Evolutionary conservation across 2,888 invertebrate species (phyloP), one percentile per base, ranked within the genome.

Genomic region (Escarpia spicata): DNA sequence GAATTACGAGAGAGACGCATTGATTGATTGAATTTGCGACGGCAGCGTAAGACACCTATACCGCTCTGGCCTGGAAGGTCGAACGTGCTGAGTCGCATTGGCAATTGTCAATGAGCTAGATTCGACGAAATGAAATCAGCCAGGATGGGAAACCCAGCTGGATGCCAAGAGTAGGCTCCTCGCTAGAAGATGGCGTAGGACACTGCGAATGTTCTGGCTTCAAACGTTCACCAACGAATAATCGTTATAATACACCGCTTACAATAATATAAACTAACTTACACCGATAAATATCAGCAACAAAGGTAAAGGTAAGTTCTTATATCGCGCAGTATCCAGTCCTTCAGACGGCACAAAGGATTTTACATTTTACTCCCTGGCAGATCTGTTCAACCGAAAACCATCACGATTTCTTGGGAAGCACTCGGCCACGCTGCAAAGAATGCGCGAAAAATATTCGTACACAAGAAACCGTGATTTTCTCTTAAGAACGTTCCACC

Each of bases 21-120:
- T 75, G 75, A 75, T 75, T 75, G 75, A 75, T 75, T 75, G 75
- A 75, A 75, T 75, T 75, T 75, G 75, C 75, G 75, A 15, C 75
- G 75, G 26, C 26, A 19, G 75, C 26, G 75, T n/a, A 75, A 75
- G 75, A 75, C 75, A 75, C 75, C 75, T 6, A 75, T n/a, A 26
- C 75, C 19, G 26, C 26, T 15, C 75, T 9, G 75, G 75, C n/a
- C 75, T 6, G 75, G 26, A 15, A 3, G n/a, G 75, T 15, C 75
- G 75, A 26, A 75, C 75, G 75, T 75, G 75, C 75, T 26, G 75
- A 75, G 75, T 6, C 19, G 75, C 75, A 75, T n/a, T 75, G 75
- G 26, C 75, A 75, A 75, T 75, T 75, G 75, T 75, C 75, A 19
- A 75, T 75, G 75, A 75, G 75, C 75, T 75, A 75, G n/a, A 75